Evolutionary conservation across 2,113 vertebrate species (phyloP).

Genomic region (Pollachius pollachius): DNA sequence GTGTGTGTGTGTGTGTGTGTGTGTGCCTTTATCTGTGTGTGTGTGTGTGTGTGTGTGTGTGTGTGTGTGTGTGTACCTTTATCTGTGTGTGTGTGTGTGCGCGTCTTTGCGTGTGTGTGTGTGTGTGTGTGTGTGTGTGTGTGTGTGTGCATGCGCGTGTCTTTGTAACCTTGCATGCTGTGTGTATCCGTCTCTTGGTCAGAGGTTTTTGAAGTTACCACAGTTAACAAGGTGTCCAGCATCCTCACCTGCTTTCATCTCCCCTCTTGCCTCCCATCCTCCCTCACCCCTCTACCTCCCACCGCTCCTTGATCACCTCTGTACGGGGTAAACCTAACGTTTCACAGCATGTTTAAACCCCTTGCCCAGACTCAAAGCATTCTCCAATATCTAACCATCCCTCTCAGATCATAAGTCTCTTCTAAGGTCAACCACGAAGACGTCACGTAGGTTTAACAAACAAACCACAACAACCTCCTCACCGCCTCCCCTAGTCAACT

Average conservation of each 20-base stretch:
- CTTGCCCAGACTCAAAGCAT: too few species aligned
- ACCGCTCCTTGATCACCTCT: neutral
- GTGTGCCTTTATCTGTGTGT: too few species aligned
- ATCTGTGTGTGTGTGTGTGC: neutral
- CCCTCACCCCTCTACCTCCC: neutral
- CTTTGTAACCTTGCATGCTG: neutral
- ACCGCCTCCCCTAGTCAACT: too few species aligned
- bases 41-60: neutral
- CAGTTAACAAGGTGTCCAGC: constrained; percentile 32
- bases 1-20: too few species aligned
- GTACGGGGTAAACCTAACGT: neutral
- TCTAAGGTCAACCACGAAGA: too few species aligned
- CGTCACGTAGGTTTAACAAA: too few species aligned
- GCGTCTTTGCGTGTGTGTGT: neutral
- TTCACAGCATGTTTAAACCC: too few species aligned
- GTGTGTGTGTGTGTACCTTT: neutral
- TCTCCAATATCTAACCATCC: too few species aligned
- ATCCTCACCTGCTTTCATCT: neutral
- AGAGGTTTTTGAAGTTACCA: constrained; percentile 21
- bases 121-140: neutral
- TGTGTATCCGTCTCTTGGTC: constrained; percentile 39
- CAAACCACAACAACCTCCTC: too few species aligned
- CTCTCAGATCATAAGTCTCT: too few species aligned
- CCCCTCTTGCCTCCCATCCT: too few species aligned
- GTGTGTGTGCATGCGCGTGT: neutral